Conservation (phyloP, 2,888 invertebrate species). For the Sinotaia quadrata region DNA sequence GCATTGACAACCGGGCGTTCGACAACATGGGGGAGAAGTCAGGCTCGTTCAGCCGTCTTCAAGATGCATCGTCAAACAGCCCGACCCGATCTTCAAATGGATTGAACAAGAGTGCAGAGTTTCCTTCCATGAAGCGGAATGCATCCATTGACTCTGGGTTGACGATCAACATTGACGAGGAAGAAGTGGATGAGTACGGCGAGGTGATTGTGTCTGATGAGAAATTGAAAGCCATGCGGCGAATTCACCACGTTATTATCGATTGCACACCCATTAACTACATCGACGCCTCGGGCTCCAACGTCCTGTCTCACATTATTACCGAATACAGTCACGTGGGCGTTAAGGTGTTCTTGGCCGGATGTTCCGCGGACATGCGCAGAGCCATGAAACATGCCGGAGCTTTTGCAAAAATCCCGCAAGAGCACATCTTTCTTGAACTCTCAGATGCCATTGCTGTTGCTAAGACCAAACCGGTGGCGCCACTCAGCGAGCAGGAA, state of each 20-base stretch:
- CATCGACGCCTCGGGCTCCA: conserved; percentile 63
- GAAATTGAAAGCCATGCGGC: conserved; percentile 53
- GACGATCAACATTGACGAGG: conserved; percentile 35
- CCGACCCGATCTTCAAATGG: conserved; percentile 17
- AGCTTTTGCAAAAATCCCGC: conserved; percentile 56
- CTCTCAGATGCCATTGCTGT: conserved; percentile 57
- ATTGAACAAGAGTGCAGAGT: conserved; percentile 13
- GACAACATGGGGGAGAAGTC: conserved; percentile 40
- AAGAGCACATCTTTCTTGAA: conserved; percentile 54
- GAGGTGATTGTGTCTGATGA: conserved; percentile 54
- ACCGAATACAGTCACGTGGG: conserved; percentile 62
- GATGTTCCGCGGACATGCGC: conserved; percentile 51
- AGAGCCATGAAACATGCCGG: conserved; percentile 57
- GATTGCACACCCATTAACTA: conserved; percentile 62
- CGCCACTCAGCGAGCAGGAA: conserved; percentile 44
- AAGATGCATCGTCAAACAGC: conserved; percentile 23
- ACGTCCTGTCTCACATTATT: conserved; percentile 59
- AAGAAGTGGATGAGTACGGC: conserved; percentile 56
- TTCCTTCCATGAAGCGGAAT: neutral
- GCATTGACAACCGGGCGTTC: conserved; percentile 45
- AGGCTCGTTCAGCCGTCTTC: conserved; percentile 12
- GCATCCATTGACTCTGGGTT: conserved; percentile 26
- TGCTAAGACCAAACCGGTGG: conserved; percentile 49
- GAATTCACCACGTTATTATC: conserved; percentile 60
- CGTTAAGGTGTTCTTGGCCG: conserved; percentile 57